Percentiles rank a stretch among this genome's conserved stretches.
Evolutionary conservation across 1,140 invertebrate genomes (phyloP).

Genomic region (Halesus radiatus): DNA sequence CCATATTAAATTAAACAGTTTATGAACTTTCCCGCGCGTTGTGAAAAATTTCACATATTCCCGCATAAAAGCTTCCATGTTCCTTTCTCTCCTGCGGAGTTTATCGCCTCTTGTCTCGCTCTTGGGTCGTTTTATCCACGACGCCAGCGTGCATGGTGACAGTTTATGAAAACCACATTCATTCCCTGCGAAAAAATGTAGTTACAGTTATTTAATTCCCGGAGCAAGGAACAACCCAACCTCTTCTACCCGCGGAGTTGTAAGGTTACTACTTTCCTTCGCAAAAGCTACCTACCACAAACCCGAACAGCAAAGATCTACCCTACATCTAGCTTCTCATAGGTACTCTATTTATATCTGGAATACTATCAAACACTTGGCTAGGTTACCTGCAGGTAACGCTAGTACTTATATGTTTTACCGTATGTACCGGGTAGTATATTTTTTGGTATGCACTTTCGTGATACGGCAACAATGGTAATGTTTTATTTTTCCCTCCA

Average conservation of each 20-base stretch:
- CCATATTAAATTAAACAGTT: conserved; percentile 38
- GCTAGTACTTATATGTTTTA: neutral
- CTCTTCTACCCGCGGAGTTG: neutral
- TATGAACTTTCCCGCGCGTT: conserved; percentile 21
- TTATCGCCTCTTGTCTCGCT: neutral
- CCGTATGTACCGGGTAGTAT: neutral
- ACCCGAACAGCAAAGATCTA: neutral
- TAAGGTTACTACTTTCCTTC: no score
- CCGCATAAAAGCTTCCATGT: neutral
- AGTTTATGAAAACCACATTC: conserved; percentile 44
- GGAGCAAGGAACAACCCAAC: neutral
- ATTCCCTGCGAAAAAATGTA: conserved; percentile 27
- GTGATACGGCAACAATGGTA: conserved; percentile 22
- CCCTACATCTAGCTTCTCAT: neutral
- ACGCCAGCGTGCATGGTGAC: conserved; percentile 9
- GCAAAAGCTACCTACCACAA: neutral
- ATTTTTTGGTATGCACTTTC: conserved; percentile 12
- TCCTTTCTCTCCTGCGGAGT: conserved; percentile 14
- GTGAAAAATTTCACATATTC: conserved; percentile 8
- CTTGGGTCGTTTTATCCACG: neutral
- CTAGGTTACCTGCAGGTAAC: no score
- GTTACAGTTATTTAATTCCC: conserved; percentile 29
- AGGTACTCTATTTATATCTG: neutral
- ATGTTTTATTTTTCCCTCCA: conserved; percentile 19
- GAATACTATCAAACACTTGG: no score